phyloP scores from a whole-genome alignment of 2,888 invertebrate genomes.

The Ferrisia virgata region DNA sequence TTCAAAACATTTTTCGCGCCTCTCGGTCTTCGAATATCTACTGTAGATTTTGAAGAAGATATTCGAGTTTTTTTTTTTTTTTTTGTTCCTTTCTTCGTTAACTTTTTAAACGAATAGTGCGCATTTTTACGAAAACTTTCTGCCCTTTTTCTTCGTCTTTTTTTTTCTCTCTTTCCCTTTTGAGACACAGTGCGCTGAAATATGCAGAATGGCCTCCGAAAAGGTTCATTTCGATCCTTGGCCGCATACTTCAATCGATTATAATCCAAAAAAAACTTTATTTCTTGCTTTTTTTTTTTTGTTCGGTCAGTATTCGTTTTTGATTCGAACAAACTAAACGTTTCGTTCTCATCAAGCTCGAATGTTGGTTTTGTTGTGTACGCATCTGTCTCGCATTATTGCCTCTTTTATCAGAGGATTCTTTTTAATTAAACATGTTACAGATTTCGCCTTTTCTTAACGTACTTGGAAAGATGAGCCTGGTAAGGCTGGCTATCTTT shows the following conservation, averaged over 20 bases:
- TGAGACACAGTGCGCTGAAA: not conserved
- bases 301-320: not conserved
- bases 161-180: not conserved
- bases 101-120: constrained; percentile 25
- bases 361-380: not conserved
- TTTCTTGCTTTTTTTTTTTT: not conserved
- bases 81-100: not conserved
- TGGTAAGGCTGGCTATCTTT: no score
- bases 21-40: not conserved
- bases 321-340: not conserved
- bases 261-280: not conserved
- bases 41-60: not conserved
- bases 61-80: not conserved
- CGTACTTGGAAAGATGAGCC: no score
- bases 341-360: not conserved
- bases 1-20: not conserved
- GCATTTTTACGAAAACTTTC: constrained; percentile 6
- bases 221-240: not conserved
- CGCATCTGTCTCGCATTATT: not conserved
- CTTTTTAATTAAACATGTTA: constrained; percentile 5
- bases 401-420: not conserved
- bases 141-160: not conserved
- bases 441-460: not conserved
- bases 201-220: constrained; percentile 6
- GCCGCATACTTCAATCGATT: not conserved